Evolutionary conservation across 2,113 vertebrate species (phyloP), one percentile per base, ranked within the genome.

Genomic region (Brevimyrus niger): DNA sequence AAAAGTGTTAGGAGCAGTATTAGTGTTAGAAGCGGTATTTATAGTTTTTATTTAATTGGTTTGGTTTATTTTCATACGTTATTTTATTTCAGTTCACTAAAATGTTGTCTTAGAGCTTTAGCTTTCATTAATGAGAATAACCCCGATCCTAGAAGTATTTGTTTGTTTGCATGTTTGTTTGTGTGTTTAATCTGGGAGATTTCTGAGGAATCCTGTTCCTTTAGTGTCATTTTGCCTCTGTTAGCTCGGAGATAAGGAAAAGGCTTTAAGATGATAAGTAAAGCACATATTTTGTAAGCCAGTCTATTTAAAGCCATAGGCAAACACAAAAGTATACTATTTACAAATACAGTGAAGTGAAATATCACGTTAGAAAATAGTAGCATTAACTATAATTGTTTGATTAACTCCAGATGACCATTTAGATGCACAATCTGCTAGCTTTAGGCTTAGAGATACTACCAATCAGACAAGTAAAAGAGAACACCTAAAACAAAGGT

Each of bases 121-220:
- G n/a, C 11, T 31, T 69, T 69, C 61, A 13, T 31, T 69, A 31
- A 69, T 11, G 3, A 31, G 8, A 69, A 69, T 69, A 69, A 31
- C 27, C n/a, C n/a, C 31, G 61, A 27, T 31, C n/a, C 92, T 96
- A 92, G 95, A 94, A 96, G 96, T 95, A 91, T 92, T 94, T 95
- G 93, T 92, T 91, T 93, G 53, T 55, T 55, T 55, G 19, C 19
- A 15, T 55, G 53, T 55, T 95, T 55, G 17, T 55, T 55, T 55
- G 5, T 53, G 1, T 55, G 19, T 94, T 95, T 95, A 95, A 93
- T 93, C 91, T 93, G 93, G 93, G 89, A 93, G 90, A 95, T 96
- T 96, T 93, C 95, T 94, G 95, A 92, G 46, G 94, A 94, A 94
- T 94, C 93, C 6, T 91, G 95, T 96, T 96, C 91, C 95, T 94